These are phyloP conservation scores for Noturus placidus DNA, from an alignment of 2,113 vertebrate genomes.

Conservation along the genomic window DNA sequence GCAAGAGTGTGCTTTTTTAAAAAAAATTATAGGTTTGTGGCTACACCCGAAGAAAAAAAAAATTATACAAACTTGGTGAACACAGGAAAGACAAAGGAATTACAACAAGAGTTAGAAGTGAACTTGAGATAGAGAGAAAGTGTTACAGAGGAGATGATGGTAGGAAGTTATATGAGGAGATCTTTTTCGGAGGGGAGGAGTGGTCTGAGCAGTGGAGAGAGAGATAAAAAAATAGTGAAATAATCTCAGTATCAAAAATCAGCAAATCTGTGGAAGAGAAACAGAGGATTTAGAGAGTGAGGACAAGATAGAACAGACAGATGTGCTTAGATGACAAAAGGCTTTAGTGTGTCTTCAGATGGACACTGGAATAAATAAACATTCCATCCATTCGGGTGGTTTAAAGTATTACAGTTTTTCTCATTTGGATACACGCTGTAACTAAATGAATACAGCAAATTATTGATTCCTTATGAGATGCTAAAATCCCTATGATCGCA, in stretches of 20 bases:
- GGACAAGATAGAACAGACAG: conserved; percentile 24
- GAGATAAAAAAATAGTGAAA: conserved; percentile 23
- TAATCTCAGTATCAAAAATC: conserved; percentile 51
- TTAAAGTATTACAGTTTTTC: neutral
- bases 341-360: conserved; percentile 1
- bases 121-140: neutral
- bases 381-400: neutral
- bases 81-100: neutral
- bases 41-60: neutral
- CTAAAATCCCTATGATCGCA: neutral
- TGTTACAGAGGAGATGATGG: neutral
- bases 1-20: neutral
- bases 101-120: neutral
- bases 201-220: conserved; percentile 19
- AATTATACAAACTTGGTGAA: neutral
- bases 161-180: neutral
- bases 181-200: neutral
- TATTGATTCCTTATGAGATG: neutral
- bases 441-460: neutral
- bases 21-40: too few relatives aligned
- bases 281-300: conserved; percentile 57
- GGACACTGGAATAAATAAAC: neutral
- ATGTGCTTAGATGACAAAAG: conserved; percentile 43
- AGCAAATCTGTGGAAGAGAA: conserved; percentile 50
- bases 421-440: neutral